phyloP scores from a whole-genome alignment of 2,888 invertebrate genomes.

The Acrobasis consociella region DNA sequence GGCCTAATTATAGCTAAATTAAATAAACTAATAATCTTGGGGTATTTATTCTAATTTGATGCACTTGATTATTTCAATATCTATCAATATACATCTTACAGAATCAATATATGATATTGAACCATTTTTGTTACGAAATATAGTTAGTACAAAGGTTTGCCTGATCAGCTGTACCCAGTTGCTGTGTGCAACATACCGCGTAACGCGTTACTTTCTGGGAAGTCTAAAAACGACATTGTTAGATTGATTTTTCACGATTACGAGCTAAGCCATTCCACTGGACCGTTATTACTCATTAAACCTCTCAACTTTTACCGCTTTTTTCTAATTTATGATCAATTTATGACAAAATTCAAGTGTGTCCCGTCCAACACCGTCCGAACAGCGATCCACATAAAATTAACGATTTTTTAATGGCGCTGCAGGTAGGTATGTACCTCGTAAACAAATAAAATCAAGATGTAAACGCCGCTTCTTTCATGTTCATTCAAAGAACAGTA shows the following conservation, averaged over 20 bases:
- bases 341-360: constrained; percentile 29
- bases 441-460: constrained; percentile 34
- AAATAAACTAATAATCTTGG: too few relatives aligned
- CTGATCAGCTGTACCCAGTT: too few relatives aligned
- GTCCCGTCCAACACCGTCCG: constrained; percentile 31
- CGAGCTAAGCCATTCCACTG: not conserved
- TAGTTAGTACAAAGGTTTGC: too few relatives aligned
- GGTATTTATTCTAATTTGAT: too few relatives aligned
- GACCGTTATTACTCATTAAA: constrained; percentile 3
- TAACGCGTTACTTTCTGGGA: too few relatives aligned
- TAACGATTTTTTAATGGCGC: constrained; percentile 39
- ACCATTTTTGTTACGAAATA: too few relatives aligned
- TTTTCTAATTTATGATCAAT: constrained; percentile 31
- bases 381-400: constrained; percentile 36
- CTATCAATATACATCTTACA: too few relatives aligned
- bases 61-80: too few relatives aligned
- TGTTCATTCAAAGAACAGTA: constrained; percentile 24
- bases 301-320: not conserved
- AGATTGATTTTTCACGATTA: constrained; percentile 7
- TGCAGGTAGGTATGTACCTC: constrained; percentile 32
- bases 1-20: too few relatives aligned
- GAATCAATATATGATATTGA: too few relatives aligned
- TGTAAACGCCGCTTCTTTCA: constrained; percentile 26
- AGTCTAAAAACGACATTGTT: not conserved
- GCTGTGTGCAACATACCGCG: too few relatives aligned